Conservation (phyloP, 2,113 vertebrate genomes). For the Cyanocitta stelleri region DNA sequence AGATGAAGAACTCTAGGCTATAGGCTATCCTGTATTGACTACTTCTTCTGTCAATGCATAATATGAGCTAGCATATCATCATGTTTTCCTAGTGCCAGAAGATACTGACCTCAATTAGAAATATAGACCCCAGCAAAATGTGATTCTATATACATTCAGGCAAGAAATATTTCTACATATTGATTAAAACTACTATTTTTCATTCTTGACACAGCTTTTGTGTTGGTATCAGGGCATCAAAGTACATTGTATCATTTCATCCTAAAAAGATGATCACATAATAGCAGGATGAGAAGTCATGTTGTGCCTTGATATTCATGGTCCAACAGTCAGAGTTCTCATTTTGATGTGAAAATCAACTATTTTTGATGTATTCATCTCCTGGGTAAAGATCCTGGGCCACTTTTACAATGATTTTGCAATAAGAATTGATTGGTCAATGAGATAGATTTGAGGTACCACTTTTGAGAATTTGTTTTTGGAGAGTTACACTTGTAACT, state of each 20-base stretch:
- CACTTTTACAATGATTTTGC: neutral
- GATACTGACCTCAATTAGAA: neutral
- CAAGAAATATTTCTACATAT: neutral
- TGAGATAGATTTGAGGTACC: neutral
- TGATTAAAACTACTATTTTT: neutral
- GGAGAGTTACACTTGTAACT: neutral
- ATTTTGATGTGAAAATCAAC: neutral
- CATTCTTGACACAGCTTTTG: neutral
- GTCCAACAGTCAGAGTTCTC: neutral
- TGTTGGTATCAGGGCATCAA: neutral
- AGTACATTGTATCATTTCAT: neutral
- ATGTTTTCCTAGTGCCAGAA: neutral
- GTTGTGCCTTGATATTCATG: neutral
- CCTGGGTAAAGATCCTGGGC: neutral
- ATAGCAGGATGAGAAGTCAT: neutral
- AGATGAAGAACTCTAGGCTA: neutral
- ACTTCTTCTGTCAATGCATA: neutral
- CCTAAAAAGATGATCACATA: neutral
- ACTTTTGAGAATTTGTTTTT: neutral
- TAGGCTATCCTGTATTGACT: neutral
- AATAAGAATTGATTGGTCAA: neutral
- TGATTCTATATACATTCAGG: neutral
- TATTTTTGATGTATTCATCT: neutral
- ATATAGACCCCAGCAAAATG: neutral
- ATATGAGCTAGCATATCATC: neutral